Conservation (phyloP, 1,140 invertebrate species). For the Amyelois transitella region DNA sequence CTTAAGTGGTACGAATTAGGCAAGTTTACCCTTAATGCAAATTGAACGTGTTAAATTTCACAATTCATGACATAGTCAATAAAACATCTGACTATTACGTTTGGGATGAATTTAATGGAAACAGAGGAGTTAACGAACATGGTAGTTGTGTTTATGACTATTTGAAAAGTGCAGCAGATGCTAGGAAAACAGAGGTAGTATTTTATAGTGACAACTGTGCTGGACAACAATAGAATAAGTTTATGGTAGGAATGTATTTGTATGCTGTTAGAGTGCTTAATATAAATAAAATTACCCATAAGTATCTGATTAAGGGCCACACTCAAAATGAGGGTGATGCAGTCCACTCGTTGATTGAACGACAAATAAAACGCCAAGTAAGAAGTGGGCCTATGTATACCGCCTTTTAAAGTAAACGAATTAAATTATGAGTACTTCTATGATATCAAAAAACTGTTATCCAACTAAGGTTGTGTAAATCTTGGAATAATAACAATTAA, state of each 20-base stretch:
- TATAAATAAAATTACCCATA: constrained; percentile 18
- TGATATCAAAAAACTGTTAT: too few relatives aligned
- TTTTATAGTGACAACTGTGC: constrained; percentile 29
- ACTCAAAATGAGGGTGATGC: constrained; percentile 19
- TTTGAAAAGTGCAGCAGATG: too few relatives aligned
- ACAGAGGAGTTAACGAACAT: too few relatives aligned
- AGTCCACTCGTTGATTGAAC: constrained; percentile 13
- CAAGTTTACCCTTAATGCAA: too few relatives aligned
- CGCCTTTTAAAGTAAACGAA: constrained; percentile 15
- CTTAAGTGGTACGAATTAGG: too few relatives aligned
- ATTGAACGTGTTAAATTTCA: too few relatives aligned
- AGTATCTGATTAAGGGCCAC: constrained; percentile 18
- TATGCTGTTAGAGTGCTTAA: constrained; percentile 11
- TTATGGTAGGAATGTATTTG: constrained; percentile 16
- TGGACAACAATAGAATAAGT: constrained; percentile 27
- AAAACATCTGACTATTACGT: too few relatives aligned
- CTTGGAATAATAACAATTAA: too few relatives aligned
- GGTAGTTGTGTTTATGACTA: too few relatives aligned
- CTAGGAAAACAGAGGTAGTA: constrained; percentile 12
- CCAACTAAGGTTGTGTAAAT: too few relatives aligned
- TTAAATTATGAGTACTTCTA: constrained; percentile 13
- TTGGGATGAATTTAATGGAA: too few relatives aligned
- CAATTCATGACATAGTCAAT: too few relatives aligned
- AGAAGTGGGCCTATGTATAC: constrained; percentile 17
- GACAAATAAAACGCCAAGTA: constrained; percentile 10